phyloP scores from a whole-genome alignment of 2,888 invertebrate genomes.

The Adineta ricciae region DNA sequence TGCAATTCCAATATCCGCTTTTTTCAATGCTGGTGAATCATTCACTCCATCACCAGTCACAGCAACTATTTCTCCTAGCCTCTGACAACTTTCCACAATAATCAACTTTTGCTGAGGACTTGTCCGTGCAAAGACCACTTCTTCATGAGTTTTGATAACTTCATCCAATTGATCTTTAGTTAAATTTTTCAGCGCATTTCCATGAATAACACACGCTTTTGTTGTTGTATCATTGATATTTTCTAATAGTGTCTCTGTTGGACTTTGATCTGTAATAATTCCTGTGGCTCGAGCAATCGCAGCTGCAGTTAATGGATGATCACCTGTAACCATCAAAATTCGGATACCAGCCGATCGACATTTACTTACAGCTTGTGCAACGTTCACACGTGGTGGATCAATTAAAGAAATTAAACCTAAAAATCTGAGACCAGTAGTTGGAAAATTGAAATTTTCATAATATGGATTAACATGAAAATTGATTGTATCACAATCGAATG shows the following conservation, averaged over 20 bases:
- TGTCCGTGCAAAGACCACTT: conserved; percentile 89
- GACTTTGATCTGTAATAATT: conserved; percentile 29
- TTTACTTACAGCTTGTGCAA: conserved; percentile 61
- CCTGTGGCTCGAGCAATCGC: conserved; percentile 35
- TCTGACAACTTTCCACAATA: conserved; percentile 69
- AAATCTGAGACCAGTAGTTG: conserved; percentile 53
- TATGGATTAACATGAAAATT: conserved; percentile 10
- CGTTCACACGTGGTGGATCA: conserved; percentile 62
- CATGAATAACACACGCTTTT: conserved; percentile 46
- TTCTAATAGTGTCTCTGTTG: conserved; percentile 25
- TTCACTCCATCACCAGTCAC: conserved; percentile 84
- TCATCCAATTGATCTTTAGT: conserved; percentile 75
- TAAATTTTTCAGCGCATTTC: conserved; percentile 67
- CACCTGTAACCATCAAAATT: conserved; percentile 30
- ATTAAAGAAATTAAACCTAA: conserved; percentile 64
- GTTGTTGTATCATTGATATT: conserved; percentile 45
- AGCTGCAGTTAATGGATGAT: conserved; percentile 36
- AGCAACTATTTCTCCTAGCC: conserved; percentile 79
- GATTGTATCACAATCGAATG: not conserved
- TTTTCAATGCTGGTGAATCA: conserved; percentile 80
- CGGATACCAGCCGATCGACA: conserved; percentile 61
- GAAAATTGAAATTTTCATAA: conserved; percentile 8
- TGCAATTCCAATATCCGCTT: conserved; percentile 61
- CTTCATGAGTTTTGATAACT: conserved; percentile 77
- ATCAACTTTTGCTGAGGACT: conserved; percentile 78